These are phyloP conservation scores for Nannoperca obscura DNA, from an alignment of 2,797 vertebrate genomes.

Conservation along the genomic window DNA sequence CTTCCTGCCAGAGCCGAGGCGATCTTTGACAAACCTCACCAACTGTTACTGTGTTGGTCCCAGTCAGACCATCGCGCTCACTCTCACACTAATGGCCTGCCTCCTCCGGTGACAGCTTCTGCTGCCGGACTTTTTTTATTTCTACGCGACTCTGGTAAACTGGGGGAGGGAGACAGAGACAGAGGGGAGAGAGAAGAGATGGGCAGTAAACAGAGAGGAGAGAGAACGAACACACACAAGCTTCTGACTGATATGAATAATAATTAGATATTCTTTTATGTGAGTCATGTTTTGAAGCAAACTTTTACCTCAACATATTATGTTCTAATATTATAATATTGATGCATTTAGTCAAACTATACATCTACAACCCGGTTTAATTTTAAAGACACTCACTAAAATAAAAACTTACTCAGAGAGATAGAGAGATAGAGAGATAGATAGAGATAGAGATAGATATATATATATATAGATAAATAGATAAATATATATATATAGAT, in stretches of 20 bases:
- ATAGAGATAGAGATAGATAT: too few relatives aligned
- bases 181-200: too few relatives aligned
- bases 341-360: neutral
- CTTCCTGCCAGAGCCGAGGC: neutral
- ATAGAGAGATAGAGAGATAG: too few relatives aligned
- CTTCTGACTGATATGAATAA: too few relatives aligned
- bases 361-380: too few relatives aligned
- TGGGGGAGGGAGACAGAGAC: neutral
- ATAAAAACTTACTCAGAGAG: too few relatives aligned
- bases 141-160: neutral
- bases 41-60: slow-evolving; percentile 18
- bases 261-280: too few relatives aligned
- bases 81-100: slow-evolving; percentile 15
- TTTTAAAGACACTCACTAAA: neutral
- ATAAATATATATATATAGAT: too few relatives aligned
- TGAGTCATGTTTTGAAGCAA: too few relatives aligned
- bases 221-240: neutral
- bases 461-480: too few relatives aligned
- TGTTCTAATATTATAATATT: too few relatives aligned
- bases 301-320: neutral
- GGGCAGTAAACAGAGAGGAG: neutral
- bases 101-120: slow-evolving; percentile 30
- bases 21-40: slow-evolving; percentile 28
- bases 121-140: slow-evolving; percentile 18
- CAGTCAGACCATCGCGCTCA: slow-evolving; percentile 7